These are phyloP conservation scores for Malacoraja senta DNA, from an alignment of 2,797 vertebrate species.

Conservation along the genomic window DNA sequence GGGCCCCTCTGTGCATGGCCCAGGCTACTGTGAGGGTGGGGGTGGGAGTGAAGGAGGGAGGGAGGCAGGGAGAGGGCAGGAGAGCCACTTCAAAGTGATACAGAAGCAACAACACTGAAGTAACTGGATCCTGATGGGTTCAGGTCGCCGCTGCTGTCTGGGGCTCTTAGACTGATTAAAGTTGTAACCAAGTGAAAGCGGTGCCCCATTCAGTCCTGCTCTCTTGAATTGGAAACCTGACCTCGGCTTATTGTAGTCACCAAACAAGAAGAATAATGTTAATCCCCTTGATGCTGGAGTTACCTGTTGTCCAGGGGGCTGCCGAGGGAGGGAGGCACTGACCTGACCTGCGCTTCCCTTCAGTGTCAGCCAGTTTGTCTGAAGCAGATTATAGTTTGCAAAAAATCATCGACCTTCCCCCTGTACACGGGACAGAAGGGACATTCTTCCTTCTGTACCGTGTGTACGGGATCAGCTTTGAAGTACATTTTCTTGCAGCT, in stretches of 20 bases:
- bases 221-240: conserved; percentile 15
- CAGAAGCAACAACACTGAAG: not conserved
- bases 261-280: not conserved
- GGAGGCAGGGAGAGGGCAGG: not conserved
- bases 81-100: not conserved
- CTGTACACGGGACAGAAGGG: not conserved
- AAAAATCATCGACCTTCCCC: no score
- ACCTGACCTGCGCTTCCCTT: not conserved
- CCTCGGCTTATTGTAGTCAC: not conserved
- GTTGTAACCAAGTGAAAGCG: not conserved
- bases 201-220: not conserved
- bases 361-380: not conserved
- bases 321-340: not conserved
- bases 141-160: not conserved
- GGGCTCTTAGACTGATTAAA: conserved; percentile 16
- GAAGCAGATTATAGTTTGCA: not conserved
- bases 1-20: not conserved
- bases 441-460: no score
- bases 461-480: no score
- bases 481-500: no score
- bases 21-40: not conserved
- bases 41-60: not conserved
- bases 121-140: not conserved
- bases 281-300: conserved; percentile 10
- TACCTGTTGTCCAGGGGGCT: not conserved